phyloP scores from a whole-genome alignment of 2,797 vertebrate genomes.

The Poeciliopsis turneri region DNA sequence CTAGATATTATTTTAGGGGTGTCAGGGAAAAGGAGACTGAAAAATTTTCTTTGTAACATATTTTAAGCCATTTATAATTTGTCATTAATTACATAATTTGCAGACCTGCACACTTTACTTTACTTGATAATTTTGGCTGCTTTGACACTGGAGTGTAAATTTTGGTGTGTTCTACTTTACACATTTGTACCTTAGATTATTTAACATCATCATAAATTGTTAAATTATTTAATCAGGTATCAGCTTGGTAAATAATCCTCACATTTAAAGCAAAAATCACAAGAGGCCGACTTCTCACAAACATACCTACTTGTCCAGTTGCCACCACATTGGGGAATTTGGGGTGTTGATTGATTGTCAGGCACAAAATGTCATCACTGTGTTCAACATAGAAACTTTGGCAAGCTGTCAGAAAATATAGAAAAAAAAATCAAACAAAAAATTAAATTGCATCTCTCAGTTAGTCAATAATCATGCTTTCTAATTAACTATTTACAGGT shows the following conservation, averaged over 20 bases:
- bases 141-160: not conserved
- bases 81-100: not conserved
- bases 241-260: not conserved
- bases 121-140: not conserved
- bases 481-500: slow-evolving; percentile 84
- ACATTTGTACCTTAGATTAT: not conserved
- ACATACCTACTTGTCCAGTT: slow-evolving; percentile 99
- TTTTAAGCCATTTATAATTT: not conserved
- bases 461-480: not conserved
- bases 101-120: not conserved
- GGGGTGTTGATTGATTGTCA: slow-evolving; percentile 99
- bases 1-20: not conserved
- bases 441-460: not conserved
- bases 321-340: slow-evolving; percentile 99
- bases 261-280: slow-evolving; percentile 28
- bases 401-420: slow-evolving; percentile 82
- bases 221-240: not conserved
- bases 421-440: not conserved
- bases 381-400: slow-evolving; percentile 99
- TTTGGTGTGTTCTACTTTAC: not conserved
- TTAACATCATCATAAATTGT: not conserved
- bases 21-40: not conserved
- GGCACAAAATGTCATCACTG: slow-evolving; percentile 98
- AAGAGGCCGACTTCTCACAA: slow-evolving; percentile 78
- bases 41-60: not conserved